Conservation (phyloP, 2,888 invertebrate genomes). For the Endomychus coccineus region DNA sequence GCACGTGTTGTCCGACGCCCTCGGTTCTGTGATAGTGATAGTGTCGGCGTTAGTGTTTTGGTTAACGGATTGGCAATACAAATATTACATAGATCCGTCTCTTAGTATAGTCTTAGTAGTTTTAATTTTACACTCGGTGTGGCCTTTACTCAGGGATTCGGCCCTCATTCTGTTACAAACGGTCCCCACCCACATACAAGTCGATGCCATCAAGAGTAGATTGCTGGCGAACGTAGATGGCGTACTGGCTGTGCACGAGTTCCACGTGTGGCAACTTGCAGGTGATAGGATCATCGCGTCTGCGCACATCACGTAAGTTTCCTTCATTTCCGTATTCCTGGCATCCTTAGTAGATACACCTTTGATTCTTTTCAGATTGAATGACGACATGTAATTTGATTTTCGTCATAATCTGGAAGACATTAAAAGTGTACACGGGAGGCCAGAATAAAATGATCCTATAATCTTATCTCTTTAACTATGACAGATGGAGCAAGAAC, state of each 20-base stretch:
- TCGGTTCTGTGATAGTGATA: slow-evolving; percentile 90
- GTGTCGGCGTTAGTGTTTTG: slow-evolving; percentile 59
- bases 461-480: too few relatives aligned
- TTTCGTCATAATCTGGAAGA: too few relatives aligned
- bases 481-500: too few relatives aligned
- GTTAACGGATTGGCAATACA: slow-evolving; percentile 72
- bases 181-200: slow-evolving; percentile 96
- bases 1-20: slow-evolving; percentile 93
- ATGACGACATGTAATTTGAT: too few relatives aligned
- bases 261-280: slow-evolving; percentile 97
- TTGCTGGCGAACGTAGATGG: slow-evolving; percentile 87
- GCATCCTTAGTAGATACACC: too few relatives aligned
- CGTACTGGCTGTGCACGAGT: slow-evolving; percentile 92
- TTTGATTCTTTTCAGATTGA: too few relatives aligned
- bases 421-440: too few relatives aligned
- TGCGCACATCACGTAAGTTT: slow-evolving; percentile 82
- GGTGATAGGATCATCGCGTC: slow-evolving; percentile 96
- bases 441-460: too few relatives aligned
- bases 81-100: slow-evolving; percentile 88
- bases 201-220: slow-evolving; percentile 84
- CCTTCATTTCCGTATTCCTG: too few relatives aligned
- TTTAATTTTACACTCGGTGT: slow-evolving; percentile 80
- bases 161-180: slow-evolving; percentile 93
- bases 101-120: slow-evolving; percentile 83
- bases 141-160: slow-evolving; percentile 89